These are phyloP conservation scores for Hypotaenidia philippensis DNA, from an alignment of 2,797 vertebrate species.

Conservation along the genomic window DNA sequence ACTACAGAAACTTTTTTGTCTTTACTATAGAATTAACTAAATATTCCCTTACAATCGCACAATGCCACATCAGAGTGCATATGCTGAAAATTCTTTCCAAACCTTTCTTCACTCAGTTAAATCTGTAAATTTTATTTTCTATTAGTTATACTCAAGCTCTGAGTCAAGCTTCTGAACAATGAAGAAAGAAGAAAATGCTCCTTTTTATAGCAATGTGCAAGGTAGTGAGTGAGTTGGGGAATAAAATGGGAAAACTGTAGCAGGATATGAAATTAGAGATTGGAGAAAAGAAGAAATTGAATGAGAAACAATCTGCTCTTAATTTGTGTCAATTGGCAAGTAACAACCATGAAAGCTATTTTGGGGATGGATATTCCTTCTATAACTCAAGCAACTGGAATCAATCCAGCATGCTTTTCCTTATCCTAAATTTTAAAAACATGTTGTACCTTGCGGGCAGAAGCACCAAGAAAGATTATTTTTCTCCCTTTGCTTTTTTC, in stretches of 20 bases:
- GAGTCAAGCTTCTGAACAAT: background rate
- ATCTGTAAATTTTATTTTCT: background rate
- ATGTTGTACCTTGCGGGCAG: conserved; percentile 7
- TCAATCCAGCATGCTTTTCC: conserved; percentile 32
- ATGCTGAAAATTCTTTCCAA: background rate
- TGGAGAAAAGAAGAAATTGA: conserved; percentile 21
- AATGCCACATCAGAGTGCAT: background rate
- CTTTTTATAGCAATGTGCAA: background rate
- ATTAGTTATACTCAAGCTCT: background rate
- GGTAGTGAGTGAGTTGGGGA: background rate
- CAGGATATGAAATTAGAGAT: conserved; percentile 12
- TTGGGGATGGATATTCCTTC: conserved; percentile 23
- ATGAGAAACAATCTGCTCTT: conserved; percentile 60
- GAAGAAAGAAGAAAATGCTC: conserved; percentile 19
- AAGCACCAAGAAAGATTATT: background rate
- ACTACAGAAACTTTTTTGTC: background rate
- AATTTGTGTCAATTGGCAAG: conserved; percentile 63
- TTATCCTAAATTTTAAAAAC: conserved; percentile 33
- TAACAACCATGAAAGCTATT: conserved; percentile 59
- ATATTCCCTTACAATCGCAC: background rate
- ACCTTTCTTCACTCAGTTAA: background rate
- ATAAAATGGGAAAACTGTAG: background rate
- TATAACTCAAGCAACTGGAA: conserved; percentile 52
- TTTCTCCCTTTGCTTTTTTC: background rate
- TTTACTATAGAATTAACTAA: background rate